Evolutionary conservation across 2,888 invertebrate genomes (phyloP).

Genomic region (Theodoxus fluviatilis): DNA sequence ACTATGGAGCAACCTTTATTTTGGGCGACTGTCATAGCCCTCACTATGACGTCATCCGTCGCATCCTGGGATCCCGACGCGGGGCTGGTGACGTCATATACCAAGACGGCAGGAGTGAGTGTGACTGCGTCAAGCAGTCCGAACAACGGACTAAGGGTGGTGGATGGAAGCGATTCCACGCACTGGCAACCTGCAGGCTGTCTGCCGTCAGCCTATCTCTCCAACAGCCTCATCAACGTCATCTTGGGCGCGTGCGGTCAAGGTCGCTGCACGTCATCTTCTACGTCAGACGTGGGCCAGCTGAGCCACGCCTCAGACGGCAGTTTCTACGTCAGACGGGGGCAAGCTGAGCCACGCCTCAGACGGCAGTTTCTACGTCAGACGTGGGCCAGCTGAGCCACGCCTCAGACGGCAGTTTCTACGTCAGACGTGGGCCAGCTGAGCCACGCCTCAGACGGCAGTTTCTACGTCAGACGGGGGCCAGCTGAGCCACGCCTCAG

Average conservation of each 20-base stretch:
- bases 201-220: slow-evolving; percentile 37
- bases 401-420: no score
- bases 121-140: slow-evolving; percentile 34
- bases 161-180: slow-evolving; percentile 42
- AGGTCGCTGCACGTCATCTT: slow-evolving; percentile 27
- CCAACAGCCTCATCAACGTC: slow-evolving; percentile 37
- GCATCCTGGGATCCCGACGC: slow-evolving; percentile 51
- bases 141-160: slow-evolving; percentile 26
- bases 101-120: slow-evolving; percentile 35
- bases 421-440: no score
- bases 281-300: neutral
- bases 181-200: slow-evolving; percentile 45
- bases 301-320: slow-evolving; percentile 5
- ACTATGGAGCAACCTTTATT: no score
- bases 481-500: no score
- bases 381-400: no score
- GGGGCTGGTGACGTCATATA: slow-evolving; percentile 41
- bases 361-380: no score
- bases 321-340: no score
- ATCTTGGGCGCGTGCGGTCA: slow-evolving; percentile 32
- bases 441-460: no score
- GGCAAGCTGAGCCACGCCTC: no score
- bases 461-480: no score
- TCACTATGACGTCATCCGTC: no score
- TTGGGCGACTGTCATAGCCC: no score